These are phyloP conservation scores for Ciconia boyciana DNA, from an alignment of 2,113 vertebrate species.

Conservation along the genomic window DNA sequence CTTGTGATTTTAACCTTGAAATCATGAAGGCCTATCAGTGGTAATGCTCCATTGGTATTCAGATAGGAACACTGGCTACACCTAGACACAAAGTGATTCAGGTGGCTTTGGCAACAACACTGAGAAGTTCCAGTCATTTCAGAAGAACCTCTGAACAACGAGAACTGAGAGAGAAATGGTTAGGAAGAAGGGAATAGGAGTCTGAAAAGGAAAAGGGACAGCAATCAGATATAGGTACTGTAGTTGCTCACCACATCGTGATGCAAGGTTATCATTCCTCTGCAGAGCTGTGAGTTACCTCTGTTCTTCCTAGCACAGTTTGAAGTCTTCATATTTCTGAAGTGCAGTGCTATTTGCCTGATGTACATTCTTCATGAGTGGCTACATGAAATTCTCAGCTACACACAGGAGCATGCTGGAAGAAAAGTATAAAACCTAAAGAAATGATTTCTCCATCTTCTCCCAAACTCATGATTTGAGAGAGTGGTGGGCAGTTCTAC, in stretches of 20 bases:
- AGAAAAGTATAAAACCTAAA: not conserved
- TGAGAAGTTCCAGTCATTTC: not conserved
- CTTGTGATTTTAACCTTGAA: not conserved
- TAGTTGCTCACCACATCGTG: not conserved
- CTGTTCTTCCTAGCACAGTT: not conserved
- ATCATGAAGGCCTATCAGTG: not conserved
- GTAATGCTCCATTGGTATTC: not conserved
- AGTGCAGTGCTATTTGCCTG: not conserved
- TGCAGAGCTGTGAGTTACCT: not conserved
- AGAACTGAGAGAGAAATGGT: not conserved
- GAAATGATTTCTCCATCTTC: not conserved
- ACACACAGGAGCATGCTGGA: not conserved
- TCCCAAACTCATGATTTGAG: not conserved
- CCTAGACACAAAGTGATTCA: not conserved
- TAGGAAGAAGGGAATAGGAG: not conserved
- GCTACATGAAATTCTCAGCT: not conserved
- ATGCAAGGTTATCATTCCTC: not conserved
- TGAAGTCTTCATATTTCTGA: not conserved
- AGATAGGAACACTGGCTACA: conserved; percentile 34
- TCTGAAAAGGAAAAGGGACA: not conserved
- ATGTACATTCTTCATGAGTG: not conserved
- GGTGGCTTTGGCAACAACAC: not conserved
- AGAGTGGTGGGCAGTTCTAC: not conserved
- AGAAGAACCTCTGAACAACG: not conserved
- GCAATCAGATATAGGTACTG: not conserved